Percentiles rank a stretch among this genome's conserved stretches.
Conservation (phyloP, 2,113 vertebrate species). For the Carettochelys insculpta region DNA sequence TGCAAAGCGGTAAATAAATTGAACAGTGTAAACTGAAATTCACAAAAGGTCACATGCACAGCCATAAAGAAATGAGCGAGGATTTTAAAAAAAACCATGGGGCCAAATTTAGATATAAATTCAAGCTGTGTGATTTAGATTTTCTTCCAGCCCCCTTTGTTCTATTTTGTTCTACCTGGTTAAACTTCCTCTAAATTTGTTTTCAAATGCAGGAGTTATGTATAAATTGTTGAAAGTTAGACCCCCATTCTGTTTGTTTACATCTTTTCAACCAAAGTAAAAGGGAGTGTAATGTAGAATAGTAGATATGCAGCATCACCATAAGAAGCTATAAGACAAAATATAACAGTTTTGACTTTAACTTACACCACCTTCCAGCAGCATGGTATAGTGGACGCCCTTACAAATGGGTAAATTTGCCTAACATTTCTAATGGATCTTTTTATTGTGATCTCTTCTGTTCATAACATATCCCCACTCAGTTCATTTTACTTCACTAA, state of each 20-base stretch:
- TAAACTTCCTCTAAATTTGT: not conserved
- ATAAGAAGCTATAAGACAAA: not conserved
- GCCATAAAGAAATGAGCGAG: not conserved
- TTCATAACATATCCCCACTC: not conserved
- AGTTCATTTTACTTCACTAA: not conserved
- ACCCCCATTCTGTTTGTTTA: not conserved
- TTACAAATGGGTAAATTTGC: not conserved
- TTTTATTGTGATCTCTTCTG: not conserved
- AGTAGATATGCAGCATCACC: not conserved
- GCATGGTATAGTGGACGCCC: not conserved
- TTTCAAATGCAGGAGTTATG: not conserved
- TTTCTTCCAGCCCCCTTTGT: not conserved
- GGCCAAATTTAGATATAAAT: not conserved
- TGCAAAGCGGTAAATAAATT: not conserved
- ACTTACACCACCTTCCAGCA: not conserved
- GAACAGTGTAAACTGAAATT: not conserved
- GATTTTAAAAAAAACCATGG: not conserved
- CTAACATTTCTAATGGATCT: not conserved
- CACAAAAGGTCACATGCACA: rapidly evolving
- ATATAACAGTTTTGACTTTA: not conserved
- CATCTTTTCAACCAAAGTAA: not conserved
- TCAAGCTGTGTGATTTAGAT: not conserved
- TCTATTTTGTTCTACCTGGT: not conserved
- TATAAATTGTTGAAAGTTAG: not conserved
- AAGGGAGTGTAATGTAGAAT: not conserved